Evolutionary conservation across 2,888 invertebrate genomes (phyloP).

Genomic region (Epistrophella euchroma): DNA sequence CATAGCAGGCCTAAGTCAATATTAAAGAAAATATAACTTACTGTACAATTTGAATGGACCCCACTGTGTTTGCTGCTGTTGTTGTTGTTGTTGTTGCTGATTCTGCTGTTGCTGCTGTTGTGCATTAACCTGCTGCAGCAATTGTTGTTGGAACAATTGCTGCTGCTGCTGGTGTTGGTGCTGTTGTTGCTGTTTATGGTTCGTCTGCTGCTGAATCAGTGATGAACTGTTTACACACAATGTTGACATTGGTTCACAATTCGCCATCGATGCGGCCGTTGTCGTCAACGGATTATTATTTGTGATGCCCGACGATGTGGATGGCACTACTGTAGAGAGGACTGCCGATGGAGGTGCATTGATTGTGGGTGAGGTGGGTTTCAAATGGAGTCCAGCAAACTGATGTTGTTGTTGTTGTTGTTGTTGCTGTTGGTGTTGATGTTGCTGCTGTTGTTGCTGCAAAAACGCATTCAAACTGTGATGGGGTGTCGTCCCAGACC

Average conservation of each 20-base stretch:
- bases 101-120: slow-evolving; percentile 74
- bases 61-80: slow-evolving; percentile 79
- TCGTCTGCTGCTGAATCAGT: slow-evolving; percentile 66
- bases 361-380: slow-evolving; percentile 78
- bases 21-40: slow-evolving; percentile 79
- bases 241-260: slow-evolving; percentile 78
- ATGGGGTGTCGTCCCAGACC: slow-evolving; percentile 77
- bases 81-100: slow-evolving; percentile 53
- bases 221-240: slow-evolving; percentile 76
- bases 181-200: slow-evolving; percentile 43
- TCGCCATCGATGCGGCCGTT: slow-evolving; percentile 75
- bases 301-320: slow-evolving; percentile 76
- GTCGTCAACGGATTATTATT: slow-evolving; percentile 76
- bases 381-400: slow-evolving; percentile 66
- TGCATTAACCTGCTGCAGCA: slow-evolving; percentile 80
- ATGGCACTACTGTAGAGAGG: slow-evolving; percentile 65
- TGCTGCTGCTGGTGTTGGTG: slow-evolving; percentile 39
- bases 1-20: not conserved
- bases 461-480: slow-evolving; percentile 78
- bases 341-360: slow-evolving; percentile 78
- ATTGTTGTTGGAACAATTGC: slow-evolving; percentile 77
- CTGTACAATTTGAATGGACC: slow-evolving; percentile 84
- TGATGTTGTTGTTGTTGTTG: slow-evolving; percentile 79
- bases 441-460: slow-evolving; percentile 80
- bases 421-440: slow-evolving; percentile 79